Evolutionary conservation across 2,888 invertebrate species (phyloP).

Genomic region (Linhomoeus sp.): DNA sequence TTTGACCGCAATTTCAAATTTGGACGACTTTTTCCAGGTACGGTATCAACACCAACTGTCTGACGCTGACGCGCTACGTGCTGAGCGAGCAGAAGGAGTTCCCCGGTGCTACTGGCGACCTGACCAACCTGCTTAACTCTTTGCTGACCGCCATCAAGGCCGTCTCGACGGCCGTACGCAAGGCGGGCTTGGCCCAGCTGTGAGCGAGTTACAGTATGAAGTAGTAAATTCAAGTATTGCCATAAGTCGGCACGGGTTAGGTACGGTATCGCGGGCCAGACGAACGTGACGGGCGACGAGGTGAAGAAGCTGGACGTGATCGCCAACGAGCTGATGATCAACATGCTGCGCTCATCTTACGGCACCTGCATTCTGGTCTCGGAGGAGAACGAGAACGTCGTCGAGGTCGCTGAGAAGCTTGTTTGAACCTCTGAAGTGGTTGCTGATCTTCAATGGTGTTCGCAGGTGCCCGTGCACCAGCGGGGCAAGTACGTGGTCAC

Average conservation of each 20-base stretch:
- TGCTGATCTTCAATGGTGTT: too few species aligned
- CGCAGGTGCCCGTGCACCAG: slow-evolving; percentile 47
- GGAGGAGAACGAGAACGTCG: slow-evolving; percentile 75
- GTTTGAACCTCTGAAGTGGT: too few species aligned
- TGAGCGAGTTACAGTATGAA: too few species aligned
- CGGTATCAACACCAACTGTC: slow-evolving; percentile 16
- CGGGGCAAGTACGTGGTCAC: slow-evolving; percentile 91
- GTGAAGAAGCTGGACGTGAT: slow-evolving; percentile 91
- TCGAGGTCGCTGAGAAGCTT: slow-evolving; percentile 44
- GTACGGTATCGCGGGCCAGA: slow-evolving; percentile 74
- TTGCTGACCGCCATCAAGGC: slow-evolving; percentile 92
- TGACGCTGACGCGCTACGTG: slow-evolving; percentile 12
- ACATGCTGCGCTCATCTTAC: slow-evolving; percentile 82
- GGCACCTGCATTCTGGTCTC: slow-evolving; percentile 76
- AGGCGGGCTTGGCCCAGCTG: slow-evolving; percentile 17
- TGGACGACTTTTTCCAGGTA: too few species aligned
- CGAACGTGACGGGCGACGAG: slow-evolving; percentile 81
- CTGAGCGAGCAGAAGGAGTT: slow-evolving; percentile 61
- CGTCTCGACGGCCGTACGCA: slow-evolving; percentile 76
- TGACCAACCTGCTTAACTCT: slow-evolving; percentile 74
- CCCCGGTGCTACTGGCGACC: slow-evolving; percentile 71
- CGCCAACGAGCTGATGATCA: slow-evolving; percentile 87
- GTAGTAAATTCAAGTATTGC: too few species aligned
- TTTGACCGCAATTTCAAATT: too few species aligned
- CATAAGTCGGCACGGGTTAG: too few species aligned